phyloP scores from a whole-genome alignment of 2,888 invertebrate genomes.

The Sepiola atlantica region DNA sequence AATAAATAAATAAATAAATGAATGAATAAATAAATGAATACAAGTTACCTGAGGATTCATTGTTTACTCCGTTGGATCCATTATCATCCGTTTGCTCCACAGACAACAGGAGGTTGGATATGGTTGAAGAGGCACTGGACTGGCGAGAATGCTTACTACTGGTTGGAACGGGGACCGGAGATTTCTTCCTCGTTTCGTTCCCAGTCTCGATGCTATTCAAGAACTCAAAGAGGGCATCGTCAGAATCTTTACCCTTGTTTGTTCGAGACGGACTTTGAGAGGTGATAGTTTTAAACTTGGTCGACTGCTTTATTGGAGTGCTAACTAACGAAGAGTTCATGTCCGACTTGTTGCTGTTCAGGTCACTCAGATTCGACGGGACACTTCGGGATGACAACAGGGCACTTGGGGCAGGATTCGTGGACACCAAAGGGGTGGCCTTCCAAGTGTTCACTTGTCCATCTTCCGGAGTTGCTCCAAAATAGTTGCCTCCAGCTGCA shows the following conservation, averaged over 20 bases:
- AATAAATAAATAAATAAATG: no score
- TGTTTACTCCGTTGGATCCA: slow-evolving; percentile 33
- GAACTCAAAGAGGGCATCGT: slow-evolving; percentile 76
- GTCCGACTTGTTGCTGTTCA: slow-evolving; percentile 51
- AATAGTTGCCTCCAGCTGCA: not conserved
- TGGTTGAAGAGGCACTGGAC: slow-evolving; percentile 71
- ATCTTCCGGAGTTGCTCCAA: not conserved
- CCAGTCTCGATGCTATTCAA: slow-evolving; percentile 72
- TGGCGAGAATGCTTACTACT: slow-evolving; percentile 70
- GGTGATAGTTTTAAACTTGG: slow-evolving; percentile 50
- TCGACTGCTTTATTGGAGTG: slow-evolving; percentile 54
- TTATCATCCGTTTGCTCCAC: slow-evolving; percentile 21
- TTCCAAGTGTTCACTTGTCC: not conserved
- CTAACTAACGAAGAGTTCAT: slow-evolving; percentile 51
- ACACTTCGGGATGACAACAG: slow-evolving; percentile 62
- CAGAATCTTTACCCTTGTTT: slow-evolving; percentile 68
- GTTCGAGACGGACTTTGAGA: slow-evolving; percentile 36
- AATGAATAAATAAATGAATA: not conserved
- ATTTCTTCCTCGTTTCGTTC: slow-evolving; percentile 58
- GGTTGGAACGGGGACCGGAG: slow-evolving; percentile 54
- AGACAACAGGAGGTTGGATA: slow-evolving; percentile 59
- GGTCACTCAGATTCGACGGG: slow-evolving; percentile 57
- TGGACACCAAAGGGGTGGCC: not conserved
- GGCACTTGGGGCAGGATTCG: not conserved
- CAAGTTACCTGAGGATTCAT: not conserved